Base-by-base conservation (phyloP, 1,140 invertebrate species). In the Anagrus nilaparvatae region DNA sequence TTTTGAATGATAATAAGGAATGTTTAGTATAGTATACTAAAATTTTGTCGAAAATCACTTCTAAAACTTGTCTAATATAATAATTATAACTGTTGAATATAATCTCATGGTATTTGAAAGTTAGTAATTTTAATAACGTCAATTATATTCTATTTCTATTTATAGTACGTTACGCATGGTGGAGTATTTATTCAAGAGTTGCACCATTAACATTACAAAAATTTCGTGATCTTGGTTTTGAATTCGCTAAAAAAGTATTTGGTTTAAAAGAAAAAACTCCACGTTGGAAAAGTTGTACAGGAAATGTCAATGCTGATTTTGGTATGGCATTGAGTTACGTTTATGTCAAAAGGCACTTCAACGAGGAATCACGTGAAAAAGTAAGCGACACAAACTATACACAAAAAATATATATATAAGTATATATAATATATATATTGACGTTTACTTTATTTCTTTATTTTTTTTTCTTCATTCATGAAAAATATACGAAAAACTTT, bases 281-380 rank as follows among this genome's bases (percentile, higher is more conserved):
- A 7, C 58, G 81, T 37, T 87, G 82, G 83, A 78, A 80, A 57
- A 72, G 71, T 18, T 88, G 85, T 64, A 77, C 82, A 0, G 73
- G 71, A 35, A 81, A 81, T 49, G 82, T 82, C 7, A 85, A 84
- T 52, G 75, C 81, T 9, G 81, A 82, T 53, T 81, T 88, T 57
- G 84, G 84, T 7, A 79, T 84, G 61, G 82, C 84, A 5, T 69
- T 87, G 2, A 84, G 82, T 46, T 75, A 82, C 33, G 56, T 85
- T n/a, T 89, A 87, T 56, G 78, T 87, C 2, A 67, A 74, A 40
- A 68, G 70, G 46, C 73, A 83, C 54, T 86, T 87, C 54, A 77
- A 84, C 48, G 71, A 78, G 28, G 61, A 71, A 21, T 73, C 78
- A 0, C 73, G 80, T 49, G 67, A 80, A 51, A 81, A 79, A 67